These are phyloP conservation scores for Cebus imitator DNA, from an alignment of 2,113 vertebrate genomes.

Conservation along the genomic window DNA sequence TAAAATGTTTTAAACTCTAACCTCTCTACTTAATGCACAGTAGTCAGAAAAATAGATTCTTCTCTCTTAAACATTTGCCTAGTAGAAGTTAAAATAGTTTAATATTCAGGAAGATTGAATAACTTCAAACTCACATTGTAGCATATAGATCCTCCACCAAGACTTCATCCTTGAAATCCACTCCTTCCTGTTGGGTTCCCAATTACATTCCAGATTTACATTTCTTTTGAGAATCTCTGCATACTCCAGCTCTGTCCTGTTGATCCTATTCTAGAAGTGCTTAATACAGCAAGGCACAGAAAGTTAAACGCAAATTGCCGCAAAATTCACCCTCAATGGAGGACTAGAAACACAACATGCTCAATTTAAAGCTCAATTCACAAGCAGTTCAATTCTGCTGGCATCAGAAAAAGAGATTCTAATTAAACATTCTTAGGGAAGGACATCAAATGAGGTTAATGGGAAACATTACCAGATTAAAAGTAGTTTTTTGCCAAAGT, in stretches of 20 bases:
- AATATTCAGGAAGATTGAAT: neutral
- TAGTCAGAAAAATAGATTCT: neutral
- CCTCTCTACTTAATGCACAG: neutral
- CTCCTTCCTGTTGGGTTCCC: neutral
- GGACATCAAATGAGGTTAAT: neutral
- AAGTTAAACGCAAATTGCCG: neutral
- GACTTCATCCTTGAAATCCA: constrained; percentile 1
- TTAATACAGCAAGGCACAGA: neutral
- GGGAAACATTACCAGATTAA: neutral
- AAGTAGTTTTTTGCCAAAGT: constrained; percentile 2
- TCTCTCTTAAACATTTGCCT: neutral
- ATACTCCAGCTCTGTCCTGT: neutral
- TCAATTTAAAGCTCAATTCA: neutral
- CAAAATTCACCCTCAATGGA: neutral
- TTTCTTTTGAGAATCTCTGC: neutral
- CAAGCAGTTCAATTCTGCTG: neutral
- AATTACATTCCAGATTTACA: neutral
- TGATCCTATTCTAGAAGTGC: neutral
- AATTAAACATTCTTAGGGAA: neutral
- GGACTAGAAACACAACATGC: neutral
- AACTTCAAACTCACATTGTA: neutral
- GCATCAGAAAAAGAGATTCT: neutral
- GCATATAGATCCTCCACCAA: neutral
- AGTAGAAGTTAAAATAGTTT: neutral
- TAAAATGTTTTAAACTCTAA: constrained; percentile 4